Evolutionary conservation across 2,113 vertebrate species (phyloP), one percentile per base, ranked within the genome.

Genomic region (Protobothrops flavoviridis): DNA sequence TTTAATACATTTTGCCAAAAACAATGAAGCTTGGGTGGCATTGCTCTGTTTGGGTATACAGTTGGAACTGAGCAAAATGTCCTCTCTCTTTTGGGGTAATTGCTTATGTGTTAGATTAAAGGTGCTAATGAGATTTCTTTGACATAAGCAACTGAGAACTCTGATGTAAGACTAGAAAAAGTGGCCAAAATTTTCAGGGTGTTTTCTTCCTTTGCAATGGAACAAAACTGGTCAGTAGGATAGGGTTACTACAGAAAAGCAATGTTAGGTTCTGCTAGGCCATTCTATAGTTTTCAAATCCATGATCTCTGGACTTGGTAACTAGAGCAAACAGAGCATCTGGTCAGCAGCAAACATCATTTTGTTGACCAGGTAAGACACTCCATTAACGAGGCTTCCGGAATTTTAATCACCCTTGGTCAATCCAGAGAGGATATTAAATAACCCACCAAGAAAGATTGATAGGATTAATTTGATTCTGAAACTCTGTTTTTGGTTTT

Each of bases 1-100:
- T 91, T 93, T 94, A 0, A 13, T 93, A 33, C 81, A 13, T 2
- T 90, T 95, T 45, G 55, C n/a, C 92, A 92, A 90, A 89, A 93
- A 93, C 1, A 13, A 91, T 13, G 33, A n/a, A 39, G 5, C 91
- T 92, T 74, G 61, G 92, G 94, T 53, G 26, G 91, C 90, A 10
- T 13, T 91, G 12, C 93, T 95, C 23, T 13, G 29, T 5, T 93
- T 33, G 4, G 0, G 0, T 91, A 7, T 50, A 74, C 29, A 50
- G n/a, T 13, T 43, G 55, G 43, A n/a, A 53, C 59, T 61, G 11
- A 85, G 90, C 50, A 87, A 81, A 85, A 95, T 61, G 3, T 43
- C 48, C 17, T 81, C 2, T 91, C 5, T 91, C 74, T 93, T 85
- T 94, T 12, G 89, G 61, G 93, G 43, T 85, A 53, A 91, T 29